Percentiles rank a stretch among this genome's conserved stretches.
phyloP scores from a whole-genome alignment of 2,888 invertebrate species.

The Synergus gifuensis region DNA sequence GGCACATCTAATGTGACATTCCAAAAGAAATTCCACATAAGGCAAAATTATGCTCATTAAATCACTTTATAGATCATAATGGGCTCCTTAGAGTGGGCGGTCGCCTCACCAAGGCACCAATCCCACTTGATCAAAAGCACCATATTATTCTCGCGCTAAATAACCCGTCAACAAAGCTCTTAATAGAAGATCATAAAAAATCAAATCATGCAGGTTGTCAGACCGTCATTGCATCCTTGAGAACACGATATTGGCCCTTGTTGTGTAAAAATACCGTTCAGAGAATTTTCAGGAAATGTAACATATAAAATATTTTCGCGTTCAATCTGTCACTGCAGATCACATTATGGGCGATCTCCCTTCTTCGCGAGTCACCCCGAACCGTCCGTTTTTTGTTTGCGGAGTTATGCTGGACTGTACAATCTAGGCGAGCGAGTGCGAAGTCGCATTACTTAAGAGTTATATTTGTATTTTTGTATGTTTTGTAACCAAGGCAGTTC shows the following conservation, averaged over 20 bases:
- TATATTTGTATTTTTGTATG: no score
- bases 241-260: slow-evolving; percentile 33
- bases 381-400: not conserved
- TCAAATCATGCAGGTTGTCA: not conserved
- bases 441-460: no score
- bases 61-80: not conserved
- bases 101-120: slow-evolving; percentile 55
- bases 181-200: not conserved
- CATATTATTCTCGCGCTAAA: slow-evolving; percentile 35
- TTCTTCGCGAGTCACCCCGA: not conserved
- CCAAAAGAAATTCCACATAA: not conserved
- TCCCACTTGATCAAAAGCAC: slow-evolving; percentile 53
- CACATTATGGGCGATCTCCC: not conserved
- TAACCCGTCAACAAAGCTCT: not conserved
- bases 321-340: not conserved
- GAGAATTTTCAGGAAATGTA: not conserved
- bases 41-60: not conserved
- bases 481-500: no score
- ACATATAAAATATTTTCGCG: not conserved
- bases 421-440: no score
- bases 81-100: slow-evolving; percentile 62
- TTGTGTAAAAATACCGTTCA: not conserved
- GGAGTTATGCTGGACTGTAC: no score
- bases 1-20: no score
- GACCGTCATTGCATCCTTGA: not conserved